phyloP scores from a whole-genome alignment of 2,888 invertebrate genomes.

The Deilephila porcellus region DNA sequence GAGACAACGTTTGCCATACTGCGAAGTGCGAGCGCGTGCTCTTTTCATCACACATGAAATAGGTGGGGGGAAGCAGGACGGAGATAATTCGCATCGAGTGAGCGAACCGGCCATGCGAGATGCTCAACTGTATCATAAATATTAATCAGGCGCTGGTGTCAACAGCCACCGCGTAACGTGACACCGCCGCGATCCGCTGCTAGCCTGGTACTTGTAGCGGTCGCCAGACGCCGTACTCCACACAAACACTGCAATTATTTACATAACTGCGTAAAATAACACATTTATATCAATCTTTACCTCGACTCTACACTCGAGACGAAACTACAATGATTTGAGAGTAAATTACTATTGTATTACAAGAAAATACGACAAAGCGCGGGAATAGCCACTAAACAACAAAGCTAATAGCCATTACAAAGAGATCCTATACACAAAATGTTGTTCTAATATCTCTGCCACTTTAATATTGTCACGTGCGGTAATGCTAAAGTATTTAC shows the following conservation, averaged over 20 bases:
- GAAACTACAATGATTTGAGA: background rate
- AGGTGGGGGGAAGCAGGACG: constrained; percentile 68
- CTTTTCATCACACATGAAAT: constrained; percentile 53
- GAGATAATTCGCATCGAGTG: constrained; percentile 76
- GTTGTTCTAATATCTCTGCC: background rate
- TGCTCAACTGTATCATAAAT: constrained; percentile 85
- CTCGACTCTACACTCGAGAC: background rate
- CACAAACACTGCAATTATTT: constrained; percentile 45
- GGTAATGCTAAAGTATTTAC: background rate
- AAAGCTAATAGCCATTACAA: background rate
- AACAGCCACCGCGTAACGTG: constrained; percentile 85
- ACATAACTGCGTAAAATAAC: constrained; percentile 3
- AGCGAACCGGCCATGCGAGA: constrained; percentile 84
- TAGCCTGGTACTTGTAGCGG: constrained; percentile 74
- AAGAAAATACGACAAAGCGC: background rate
- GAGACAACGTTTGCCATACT: constrained; percentile 69
- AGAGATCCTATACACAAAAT: background rate
- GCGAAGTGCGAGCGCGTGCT: constrained; percentile 58
- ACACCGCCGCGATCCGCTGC: constrained; percentile 79
- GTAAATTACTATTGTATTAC: background rate
- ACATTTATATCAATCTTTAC: background rate
- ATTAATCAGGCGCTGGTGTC: constrained; percentile 85
- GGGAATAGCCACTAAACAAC: background rate
- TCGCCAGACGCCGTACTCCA: constrained; percentile 64
- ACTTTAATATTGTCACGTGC: constrained; percentile 15